These are phyloP conservation scores for Cheiracanthium punctorium DNA, from an alignment of 2,888 invertebrate species.

Conservation along the genomic window DNA sequence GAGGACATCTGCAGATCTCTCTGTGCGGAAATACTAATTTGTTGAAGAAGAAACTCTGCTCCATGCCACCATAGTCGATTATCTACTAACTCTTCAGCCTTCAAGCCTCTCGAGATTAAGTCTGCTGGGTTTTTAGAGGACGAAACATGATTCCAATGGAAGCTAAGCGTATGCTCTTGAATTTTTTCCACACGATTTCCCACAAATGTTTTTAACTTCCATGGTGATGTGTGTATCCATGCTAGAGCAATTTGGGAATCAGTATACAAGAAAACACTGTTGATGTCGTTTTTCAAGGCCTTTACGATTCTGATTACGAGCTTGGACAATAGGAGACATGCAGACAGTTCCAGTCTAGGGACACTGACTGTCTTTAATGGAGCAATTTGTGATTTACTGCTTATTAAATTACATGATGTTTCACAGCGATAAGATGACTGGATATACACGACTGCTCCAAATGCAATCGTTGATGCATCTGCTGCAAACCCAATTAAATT, in stretches of 20 bases:
- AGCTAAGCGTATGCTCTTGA: neutral
- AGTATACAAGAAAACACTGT: neutral
- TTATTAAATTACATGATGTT: conserved; percentile 23
- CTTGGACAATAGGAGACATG: conserved; percentile 40
- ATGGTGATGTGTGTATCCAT: neutral
- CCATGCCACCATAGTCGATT: neutral
- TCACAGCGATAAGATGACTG: neutral
- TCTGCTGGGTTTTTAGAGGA: neutral
- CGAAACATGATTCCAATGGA: conserved; percentile 22
- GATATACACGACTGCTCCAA: conserved; percentile 12
- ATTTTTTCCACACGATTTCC: neutral
- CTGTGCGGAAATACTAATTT: no score
- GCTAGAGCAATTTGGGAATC: conserved; percentile 21
- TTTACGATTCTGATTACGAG: neutral
- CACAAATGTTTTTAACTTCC: conserved; percentile 17
- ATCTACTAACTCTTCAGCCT: neutral
- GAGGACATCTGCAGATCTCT: no score
- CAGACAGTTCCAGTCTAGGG: conserved; percentile 71
- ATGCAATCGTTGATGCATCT: conserved; percentile 17
- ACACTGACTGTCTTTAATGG: conserved; percentile 71
- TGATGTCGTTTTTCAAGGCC: neutral
- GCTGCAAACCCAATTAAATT: neutral
- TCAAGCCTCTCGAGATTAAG: neutral
- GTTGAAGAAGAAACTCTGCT: no score
- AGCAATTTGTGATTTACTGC: conserved; percentile 71